Evolutionary conservation across 1,140 invertebrate genomes (phyloP).

Genomic region (Ceratosolen fusciceps): DNA sequence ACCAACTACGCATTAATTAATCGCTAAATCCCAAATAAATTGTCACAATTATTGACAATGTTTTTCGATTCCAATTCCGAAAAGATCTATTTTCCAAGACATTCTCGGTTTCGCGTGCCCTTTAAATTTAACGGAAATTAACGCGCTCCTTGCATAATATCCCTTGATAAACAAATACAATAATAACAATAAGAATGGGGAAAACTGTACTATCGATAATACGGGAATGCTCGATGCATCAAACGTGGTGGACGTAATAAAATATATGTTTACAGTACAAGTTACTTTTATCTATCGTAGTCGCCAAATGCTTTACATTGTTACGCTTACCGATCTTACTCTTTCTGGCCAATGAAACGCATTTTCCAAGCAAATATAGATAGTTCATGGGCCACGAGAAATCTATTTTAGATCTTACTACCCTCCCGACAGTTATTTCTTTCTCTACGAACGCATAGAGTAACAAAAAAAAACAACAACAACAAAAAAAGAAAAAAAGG

Average conservation of each 20-base stretch:
- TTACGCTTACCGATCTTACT: not conserved
- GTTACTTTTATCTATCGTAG: constrained; percentile 4
- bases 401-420: not conserved
- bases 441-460: too few species aligned
- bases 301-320: not conserved
- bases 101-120: not conserved
- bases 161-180: too few species aligned
- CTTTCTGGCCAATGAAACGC: not conserved
- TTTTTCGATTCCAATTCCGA: too few species aligned
- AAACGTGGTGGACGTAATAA: not conserved
- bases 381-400: not conserved
- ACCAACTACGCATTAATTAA: too few species aligned
- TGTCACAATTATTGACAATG: too few species aligned
- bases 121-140: constrained; percentile 1
- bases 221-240: not conserved
- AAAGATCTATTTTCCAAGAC: too few species aligned
- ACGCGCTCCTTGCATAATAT: too few species aligned
- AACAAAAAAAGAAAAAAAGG: too few species aligned
- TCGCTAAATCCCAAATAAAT: too few species aligned
- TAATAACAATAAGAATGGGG: too few species aligned
- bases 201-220: not conserved
- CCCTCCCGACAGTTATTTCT: too few species aligned
- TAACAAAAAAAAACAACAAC: too few species aligned
- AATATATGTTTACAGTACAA: not conserved
- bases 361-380: not conserved